Conservation (phyloP, 2,113 vertebrate species). For the Campylomormyrus numenius region DNA sequence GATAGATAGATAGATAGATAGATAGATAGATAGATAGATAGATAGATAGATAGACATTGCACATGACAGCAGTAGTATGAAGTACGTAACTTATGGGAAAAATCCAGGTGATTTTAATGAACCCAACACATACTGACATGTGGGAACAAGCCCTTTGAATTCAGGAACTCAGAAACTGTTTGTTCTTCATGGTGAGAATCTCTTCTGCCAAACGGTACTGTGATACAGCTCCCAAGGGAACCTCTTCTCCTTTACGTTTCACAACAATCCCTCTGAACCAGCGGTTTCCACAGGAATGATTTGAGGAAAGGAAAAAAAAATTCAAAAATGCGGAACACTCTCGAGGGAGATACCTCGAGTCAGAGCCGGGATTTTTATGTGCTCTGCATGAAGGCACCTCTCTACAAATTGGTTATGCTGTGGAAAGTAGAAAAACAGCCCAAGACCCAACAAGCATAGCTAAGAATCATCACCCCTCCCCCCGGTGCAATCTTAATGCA, state of each 20-base stretch:
- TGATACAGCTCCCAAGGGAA: conserved; percentile 1
- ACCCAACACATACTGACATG: not conserved
- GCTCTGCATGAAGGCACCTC: not conserved
- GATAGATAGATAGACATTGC: not conserved
- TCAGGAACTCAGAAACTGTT: not conserved
- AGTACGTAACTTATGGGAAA: not conserved
- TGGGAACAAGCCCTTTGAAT: not conserved
- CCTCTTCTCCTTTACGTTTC: not conserved
- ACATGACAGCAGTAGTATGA: not conserved
- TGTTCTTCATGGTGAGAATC: conserved; percentile 3
- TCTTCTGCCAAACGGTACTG: not conserved
- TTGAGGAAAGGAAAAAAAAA: not conserved
- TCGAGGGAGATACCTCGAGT: not conserved
- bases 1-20: too few species aligned
- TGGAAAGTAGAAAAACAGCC: not conserved
- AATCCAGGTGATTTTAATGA: conserved; percentile 2
- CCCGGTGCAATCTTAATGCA: not conserved
- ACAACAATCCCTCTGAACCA: not conserved
- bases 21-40: not conserved
- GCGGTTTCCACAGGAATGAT: not conserved
- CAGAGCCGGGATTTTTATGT: not conserved
- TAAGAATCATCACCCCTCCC: not conserved
- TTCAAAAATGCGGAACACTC: not conserved
- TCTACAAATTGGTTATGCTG: conserved; percentile 12
- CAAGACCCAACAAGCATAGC: not conserved